These are phyloP conservation scores for Gortyna flavago DNA, from an alignment of 2,888 invertebrate species.

Conservation along the genomic window DNA sequence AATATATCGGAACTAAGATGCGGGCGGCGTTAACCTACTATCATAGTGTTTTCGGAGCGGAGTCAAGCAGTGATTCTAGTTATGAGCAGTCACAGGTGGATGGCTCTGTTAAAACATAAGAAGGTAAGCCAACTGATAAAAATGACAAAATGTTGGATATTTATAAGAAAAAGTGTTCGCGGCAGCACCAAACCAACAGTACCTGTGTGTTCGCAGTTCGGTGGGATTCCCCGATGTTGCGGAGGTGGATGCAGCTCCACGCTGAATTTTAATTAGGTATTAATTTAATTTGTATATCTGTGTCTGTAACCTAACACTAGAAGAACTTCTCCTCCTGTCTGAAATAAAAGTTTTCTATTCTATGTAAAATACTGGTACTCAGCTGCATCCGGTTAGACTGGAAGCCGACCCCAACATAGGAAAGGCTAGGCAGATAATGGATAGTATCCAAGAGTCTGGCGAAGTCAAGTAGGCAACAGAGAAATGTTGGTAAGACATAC, in stretches of 20 bases:
- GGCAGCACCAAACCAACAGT: no score
- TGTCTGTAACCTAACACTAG: no score
- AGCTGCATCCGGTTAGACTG: not conserved
- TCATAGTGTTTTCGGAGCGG: no score
- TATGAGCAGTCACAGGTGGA: not conserved
- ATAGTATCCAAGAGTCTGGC: not conserved
- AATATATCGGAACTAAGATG: conserved; percentile 1
- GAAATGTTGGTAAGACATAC: not conserved
- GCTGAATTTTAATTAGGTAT: no score
- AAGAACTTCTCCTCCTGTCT: no score
- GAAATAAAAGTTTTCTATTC: no score
- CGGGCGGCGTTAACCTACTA: fast-evolving
- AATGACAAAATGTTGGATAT: not conserved
- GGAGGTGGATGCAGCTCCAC: no score
- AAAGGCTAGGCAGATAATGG: not conserved
- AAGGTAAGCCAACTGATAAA: not conserved
- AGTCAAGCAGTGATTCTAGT: not conserved
- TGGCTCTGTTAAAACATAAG: conserved; percentile 18
- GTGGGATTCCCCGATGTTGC: no score
- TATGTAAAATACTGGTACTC: not conserved
- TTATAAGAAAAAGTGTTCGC: not conserved
- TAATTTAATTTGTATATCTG: no score
- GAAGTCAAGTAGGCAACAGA: not conserved
- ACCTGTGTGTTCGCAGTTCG: no score
- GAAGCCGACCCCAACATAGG: not conserved